Base-by-base conservation (phyloP, 2,113 vertebrate species). In the Galeopterus variegatus region DNA sequence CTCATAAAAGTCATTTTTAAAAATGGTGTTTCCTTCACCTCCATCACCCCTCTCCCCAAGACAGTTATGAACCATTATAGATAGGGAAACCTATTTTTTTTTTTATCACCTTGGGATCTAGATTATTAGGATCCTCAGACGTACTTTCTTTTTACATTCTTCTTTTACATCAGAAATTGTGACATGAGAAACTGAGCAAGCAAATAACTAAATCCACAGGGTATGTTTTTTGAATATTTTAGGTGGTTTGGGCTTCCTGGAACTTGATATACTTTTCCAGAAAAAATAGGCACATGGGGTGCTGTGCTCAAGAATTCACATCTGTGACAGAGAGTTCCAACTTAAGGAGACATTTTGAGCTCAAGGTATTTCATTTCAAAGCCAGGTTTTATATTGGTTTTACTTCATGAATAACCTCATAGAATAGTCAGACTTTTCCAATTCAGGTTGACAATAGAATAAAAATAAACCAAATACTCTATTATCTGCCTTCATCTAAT, bases 361-460 rank as follows among this genome's bases (percentile, higher is more conserved):
- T 77, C 76, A 41, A 21, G 41, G 6, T 60, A 9, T 45, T 70
- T 9, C 72, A 19, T 85, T 87, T 96, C 84, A 95, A 87, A 95
- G 52, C 64, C 58, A 89, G 69, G 50, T 87, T 56, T 76, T 72
- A 79, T 62, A 90, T 88, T 54, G 45, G 1, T 70, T 84, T 94
- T 96, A 96, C 77, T 89, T 90, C 73, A 73, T 84, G 77, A 93
- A 92, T 83, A 90, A 41, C 26, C 33, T 67, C 19, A 19, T 84
- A 48, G 64, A 90, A 69, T 83, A 96, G 54, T 18, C 13, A 96
- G 48, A 17, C 23, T 62, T 94, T 95, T 73, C 65, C 28, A 95
- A 45, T 84, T 95, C 56, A 72, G 14, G 36, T 69, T 88, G 69
- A 88, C 23, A 86, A 64, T 41, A 82, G 76, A 75, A 60, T 92